These are phyloP conservation scores for Trissoscelio sp. DNA, from an alignment of 2,888 invertebrate genomes.

Conservation along the genomic window DNA sequence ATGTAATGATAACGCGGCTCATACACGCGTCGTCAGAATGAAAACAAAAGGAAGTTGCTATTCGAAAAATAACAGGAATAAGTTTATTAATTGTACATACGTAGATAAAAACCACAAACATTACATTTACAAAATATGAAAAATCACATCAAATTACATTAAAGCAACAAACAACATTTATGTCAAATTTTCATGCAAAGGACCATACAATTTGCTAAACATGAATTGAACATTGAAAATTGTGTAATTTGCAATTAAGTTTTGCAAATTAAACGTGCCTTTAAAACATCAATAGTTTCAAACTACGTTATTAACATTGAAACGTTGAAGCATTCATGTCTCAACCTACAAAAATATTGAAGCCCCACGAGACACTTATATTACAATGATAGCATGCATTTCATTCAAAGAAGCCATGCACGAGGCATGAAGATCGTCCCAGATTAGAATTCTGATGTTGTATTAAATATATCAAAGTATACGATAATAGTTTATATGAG, in stretches of 20 bases:
- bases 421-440: slow-evolving; percentile 80
- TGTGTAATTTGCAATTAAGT: no score
- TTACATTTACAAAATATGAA: neutral
- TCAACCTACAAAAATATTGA: slow-evolving; percentile 34
- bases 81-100: no score
- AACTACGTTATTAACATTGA: neutral
- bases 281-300: neutral
- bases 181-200: no score
- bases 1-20: slow-evolving; percentile 9
- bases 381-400: slow-evolving; percentile 56
- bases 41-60: neutral
- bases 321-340: slow-evolving; percentile 17
- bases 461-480: slow-evolving; percentile 55
- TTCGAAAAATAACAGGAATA: neutral
- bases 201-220: no score
- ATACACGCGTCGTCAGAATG: neutral
- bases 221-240: no score
- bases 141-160: no score
- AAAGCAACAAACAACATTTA: no score
- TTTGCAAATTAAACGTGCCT: neutral
- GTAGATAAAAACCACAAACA: no score
- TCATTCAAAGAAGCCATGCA: slow-evolving; percentile 66
- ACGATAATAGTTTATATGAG: slow-evolving; percentile 18
- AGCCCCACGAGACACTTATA: slow-evolving; percentile 63
- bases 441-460: slow-evolving; percentile 73